Evolutionary conservation across 2,797 vertebrate genomes (phyloP).

Genomic region (Tauraco hartlaubi): DNA sequence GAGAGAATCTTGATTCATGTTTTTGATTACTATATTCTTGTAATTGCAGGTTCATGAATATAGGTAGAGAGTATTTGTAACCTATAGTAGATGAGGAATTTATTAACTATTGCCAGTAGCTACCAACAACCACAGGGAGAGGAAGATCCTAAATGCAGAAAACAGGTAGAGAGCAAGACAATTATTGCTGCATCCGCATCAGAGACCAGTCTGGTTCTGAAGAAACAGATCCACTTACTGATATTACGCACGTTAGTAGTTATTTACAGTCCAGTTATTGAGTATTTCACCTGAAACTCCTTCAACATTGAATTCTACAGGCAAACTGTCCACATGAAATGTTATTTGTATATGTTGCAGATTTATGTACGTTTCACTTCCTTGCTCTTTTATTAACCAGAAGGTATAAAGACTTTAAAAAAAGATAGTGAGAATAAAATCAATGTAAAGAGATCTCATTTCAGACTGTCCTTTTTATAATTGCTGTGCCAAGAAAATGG

Average conservation of each 20-base stretch:
- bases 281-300: background rate
- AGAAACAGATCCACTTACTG: background rate
- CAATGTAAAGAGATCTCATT: background rate
- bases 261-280: slow-evolving; percentile 7
- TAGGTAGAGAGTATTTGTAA: background rate
- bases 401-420: background rate
- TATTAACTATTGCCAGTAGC: background rate
- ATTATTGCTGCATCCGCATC: background rate
- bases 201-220: background rate
- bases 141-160: background rate
- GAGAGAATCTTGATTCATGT: background rate
- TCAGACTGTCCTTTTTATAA: slow-evolving; percentile 38
- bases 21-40: background rate
- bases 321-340: background rate
- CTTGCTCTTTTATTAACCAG: slow-evolving; percentile 26
- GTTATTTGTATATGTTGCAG: background rate
- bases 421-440: background rate
- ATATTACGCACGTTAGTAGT: background rate
- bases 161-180: background rate
- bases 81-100: background rate
- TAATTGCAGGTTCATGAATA: background rate
- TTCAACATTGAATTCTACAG: background rate
- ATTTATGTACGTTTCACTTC: slow-evolving; percentile 42
- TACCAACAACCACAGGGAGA: background rate
- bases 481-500: slow-evolving; percentile 38